A percentile compares a stretch with the other conserved stretches of the same genome.
Evolutionary conservation across 23 tunicate species (phyloP).

Genomic region (Trididemnum clinides): DNA sequence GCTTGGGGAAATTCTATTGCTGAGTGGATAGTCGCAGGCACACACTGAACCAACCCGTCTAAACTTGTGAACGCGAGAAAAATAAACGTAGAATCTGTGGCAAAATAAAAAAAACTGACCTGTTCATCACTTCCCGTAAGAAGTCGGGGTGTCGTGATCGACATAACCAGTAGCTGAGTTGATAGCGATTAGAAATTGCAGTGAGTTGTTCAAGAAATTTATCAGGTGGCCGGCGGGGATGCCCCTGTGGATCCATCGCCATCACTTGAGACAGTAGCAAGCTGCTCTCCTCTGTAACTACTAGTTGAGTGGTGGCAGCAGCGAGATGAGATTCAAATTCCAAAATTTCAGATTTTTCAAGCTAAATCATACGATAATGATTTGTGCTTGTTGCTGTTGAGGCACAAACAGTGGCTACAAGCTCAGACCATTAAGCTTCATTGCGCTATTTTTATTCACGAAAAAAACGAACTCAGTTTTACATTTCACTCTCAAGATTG

Average conservation of each 20-base stretch:
- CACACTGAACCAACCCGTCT: too few species aligned
- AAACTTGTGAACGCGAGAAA: too few species aligned
- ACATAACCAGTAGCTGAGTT: conserved; percentile 70
- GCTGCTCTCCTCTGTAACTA: conserved; percentile 71
- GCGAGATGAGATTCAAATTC: conserved; percentile 91
- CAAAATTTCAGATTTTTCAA: conserved; percentile 81
- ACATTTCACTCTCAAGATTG: too few species aligned
- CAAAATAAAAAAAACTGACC: conserved; percentile 12
- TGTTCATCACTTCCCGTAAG: conserved; percentile 79
- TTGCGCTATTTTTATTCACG: neutral
- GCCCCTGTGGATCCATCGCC: conserved; percentile 83
- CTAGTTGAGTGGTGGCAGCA: conserved; percentile 78
- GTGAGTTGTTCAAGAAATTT: conserved; percentile 57
- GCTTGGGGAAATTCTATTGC: too few species aligned
- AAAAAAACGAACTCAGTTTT: too few species aligned
- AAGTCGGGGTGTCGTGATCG: conserved; percentile 86
- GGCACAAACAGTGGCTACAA: too few species aligned
- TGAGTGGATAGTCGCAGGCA: too few species aligned
- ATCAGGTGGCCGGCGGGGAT: conserved; percentile 86
- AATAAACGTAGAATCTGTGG: too few species aligned
- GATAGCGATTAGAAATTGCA: conserved; percentile 40
- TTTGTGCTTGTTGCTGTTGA: too few species aligned
- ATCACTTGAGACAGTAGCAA: conserved; percentile 83
- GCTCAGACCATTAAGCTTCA: too few species aligned
- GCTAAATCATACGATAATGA: conserved; percentile 22